Evolutionary conservation across 1,140 invertebrate genomes (phyloP).

Genomic region (Liolophura sinensis): DNA sequence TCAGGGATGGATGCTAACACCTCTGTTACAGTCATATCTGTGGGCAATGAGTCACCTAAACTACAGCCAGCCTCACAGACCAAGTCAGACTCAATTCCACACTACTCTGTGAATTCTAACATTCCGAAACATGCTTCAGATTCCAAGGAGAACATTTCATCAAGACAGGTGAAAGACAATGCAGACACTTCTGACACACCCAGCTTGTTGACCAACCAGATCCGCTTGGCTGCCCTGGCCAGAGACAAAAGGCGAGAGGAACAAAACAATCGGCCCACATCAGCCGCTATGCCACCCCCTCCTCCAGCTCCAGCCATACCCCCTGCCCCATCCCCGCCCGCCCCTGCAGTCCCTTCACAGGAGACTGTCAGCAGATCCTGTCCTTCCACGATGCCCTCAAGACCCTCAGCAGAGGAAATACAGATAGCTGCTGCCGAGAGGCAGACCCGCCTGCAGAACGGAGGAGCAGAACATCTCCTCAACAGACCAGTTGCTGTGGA

Average conservation of each 20-base stretch:
- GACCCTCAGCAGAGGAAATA: conserved; percentile 24
- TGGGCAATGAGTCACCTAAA: conserved; percentile 22
- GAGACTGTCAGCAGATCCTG: too few species aligned
- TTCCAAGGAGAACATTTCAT: too few species aligned
- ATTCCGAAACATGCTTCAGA: conserved; percentile 17
- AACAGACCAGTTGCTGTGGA: neutral
- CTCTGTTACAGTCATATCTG: conserved; percentile 40
- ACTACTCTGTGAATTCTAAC: conserved; percentile 31
- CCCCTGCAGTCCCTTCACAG: conserved; percentile 19
- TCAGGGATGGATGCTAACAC: too few species aligned
- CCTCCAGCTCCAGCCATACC: conserved; percentile 22
- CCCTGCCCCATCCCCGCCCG: conserved; percentile 24
- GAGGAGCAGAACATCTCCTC: conserved; percentile 26
- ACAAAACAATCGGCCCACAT: neutral
- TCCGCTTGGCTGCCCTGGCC: too few species aligned
- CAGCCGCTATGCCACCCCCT: conserved; percentile 9
- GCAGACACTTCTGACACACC: too few species aligned
- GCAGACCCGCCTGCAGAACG: conserved; percentile 32
- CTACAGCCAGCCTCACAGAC: neutral
- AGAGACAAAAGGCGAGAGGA: too few species aligned
- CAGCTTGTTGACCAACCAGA: too few species aligned
- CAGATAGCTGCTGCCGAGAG: conserved; percentile 38
- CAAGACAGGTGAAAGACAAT: too few species aligned
- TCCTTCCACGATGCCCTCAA: too few species aligned
- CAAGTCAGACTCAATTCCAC: conserved; percentile 11